Base-by-base conservation (phyloP, 2,797 vertebrate genomes). In the Hipposideros larvatus region DNA sequence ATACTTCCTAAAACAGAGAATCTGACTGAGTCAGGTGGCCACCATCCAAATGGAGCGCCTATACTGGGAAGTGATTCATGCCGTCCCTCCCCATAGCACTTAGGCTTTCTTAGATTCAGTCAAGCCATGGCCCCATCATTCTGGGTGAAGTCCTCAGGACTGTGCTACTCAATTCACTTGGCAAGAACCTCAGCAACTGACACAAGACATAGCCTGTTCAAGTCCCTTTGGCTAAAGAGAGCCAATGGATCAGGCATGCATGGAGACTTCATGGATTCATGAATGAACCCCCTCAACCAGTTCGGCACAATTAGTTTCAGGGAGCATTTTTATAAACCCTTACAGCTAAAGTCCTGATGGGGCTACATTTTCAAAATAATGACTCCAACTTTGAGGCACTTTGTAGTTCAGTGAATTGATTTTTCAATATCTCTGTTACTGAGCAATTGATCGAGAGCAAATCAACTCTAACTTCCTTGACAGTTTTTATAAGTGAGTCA, bases 351-450 rank as follows among this genome's bases (percentile, higher is more conserved):
- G 46, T 89, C 41, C 13, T 92, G 37, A 18, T 73, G 37, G 31
- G 37, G 51, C 41, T 73, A 84, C 84, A 57, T 93, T 90, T 94
- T 96, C 59, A 94, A 96, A 96, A 90, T 41, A 90, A 87, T 80
- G 46, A 53, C 73, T 86, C 92, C 22, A 93, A 84, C 48, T 87
- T 71, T 28, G 65, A 95, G 59, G 71, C 70, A 74, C 26, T 53
- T 85, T 31, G 18, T 71, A 75, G 24, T 77, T 93, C 65, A 85
- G 82, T 77, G 75, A 80, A 74, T 48, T 88, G 86, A 94, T 95
- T 97, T 96, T 94, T 94, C 71, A 82, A 31, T 59, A 80, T 87
- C 14, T 95, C 92, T 93, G 66, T 88, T 87, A 41, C 75, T 28
- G 37, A 88, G 91, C 46, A 71, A 71, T 94, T 83, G 80, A 55